Evolutionary conservation across 2,113 vertebrate genomes (phyloP), one percentile per base, ranked within the genome.

Genomic region (Vulpes lagopus): DNA sequence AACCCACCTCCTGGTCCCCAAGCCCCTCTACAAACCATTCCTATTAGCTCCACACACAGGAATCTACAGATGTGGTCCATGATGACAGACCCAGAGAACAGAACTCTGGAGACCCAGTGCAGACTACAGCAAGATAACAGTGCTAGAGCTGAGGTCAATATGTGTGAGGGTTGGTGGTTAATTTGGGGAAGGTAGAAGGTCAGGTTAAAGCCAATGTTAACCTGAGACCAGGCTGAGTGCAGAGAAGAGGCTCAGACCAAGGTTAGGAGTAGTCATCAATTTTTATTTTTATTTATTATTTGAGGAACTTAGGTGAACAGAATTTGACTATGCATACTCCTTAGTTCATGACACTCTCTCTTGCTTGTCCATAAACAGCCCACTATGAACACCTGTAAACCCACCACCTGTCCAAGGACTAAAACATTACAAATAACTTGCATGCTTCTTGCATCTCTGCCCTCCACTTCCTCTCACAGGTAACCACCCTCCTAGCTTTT

Each of bases 221-320:
- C 65, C 80, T 62, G 60, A 69, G 65, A 53, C 59, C 73, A 74
- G 67, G 32, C 10, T 67, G 8, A 81, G 17, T 35, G 14, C 49
- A 80, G 38, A 30, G 23, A 69, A 79, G 60, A 43, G 11, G 79
- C 49, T 89, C 43, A 90, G 71, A 85, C 35, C 79, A 85, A 38
- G 55, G 85, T 81, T 88, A 89, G 55, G 43, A 83, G 80, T 38
- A n/a, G 20, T 69, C 20, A 62, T 23, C 55, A 69, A 51, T 74
- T 71, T 90, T 73, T 78, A 92, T 94, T 78, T 79, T 90, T 74
- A 94, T 79, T 79, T 67, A 60, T 76, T 91, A 74, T 79, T 73
- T 83, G 76, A 76, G 79, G 67, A 84, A 57, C 19, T 76, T 11
- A 12, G 49, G 23, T 82, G 17, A 55, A 90, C 20, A 90, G 49